Evolutionary conservation across 2,113 vertebrate species (phyloP), one percentile per base, ranked within the genome.

Genomic region (Gallinago media): DNA sequence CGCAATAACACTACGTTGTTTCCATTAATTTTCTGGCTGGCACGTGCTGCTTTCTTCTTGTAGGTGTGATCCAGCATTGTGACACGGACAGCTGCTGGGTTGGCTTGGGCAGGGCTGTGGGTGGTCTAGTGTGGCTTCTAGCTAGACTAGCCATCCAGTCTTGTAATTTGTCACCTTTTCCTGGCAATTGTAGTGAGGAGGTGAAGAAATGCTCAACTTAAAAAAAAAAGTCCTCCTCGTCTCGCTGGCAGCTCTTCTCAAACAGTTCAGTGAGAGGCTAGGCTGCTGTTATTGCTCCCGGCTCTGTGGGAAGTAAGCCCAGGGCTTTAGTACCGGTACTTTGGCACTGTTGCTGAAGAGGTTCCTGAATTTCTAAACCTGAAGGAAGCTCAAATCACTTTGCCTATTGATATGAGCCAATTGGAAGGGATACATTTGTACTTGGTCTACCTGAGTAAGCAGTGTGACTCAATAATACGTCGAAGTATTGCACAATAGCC

Each of bases 121-220:
- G 74, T 85, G 78, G 78, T 72, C 92, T 52, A 9, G 34, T 1
- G 0, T 1, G 4, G 34, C 44, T 85, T 47, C 42, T 32, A 7
- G 42, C 23, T 15, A 8, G 27, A 16, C 17, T 1, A 52, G 36
- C 0, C 0, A 50, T 34, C 66, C 63, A 27, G 1, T 42, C 25
- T 44, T 70, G 36, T 47, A 29, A 65, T 75, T 70, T 79, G n/a
- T 77, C 56, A 63, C 66, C 25, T 78, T 61, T 40, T 82, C 46
- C 80, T 77, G 71, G 42, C 54, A 76, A 11, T 38, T 82, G 11
- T 26, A 79, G 19, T 8, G 10, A 67, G 46, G 23, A 84, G 52
- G 65, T 61, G n/a, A 73, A 65, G 77, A 86, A 86, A 58, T 56
- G 14, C 29, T 73, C 59, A 49, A 76, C 23, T 63, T 89, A 61